A percentile compares a stretch with the other conserved stretches of the same genome.
Conservation (phyloP, 2,888 invertebrate species). For the Phymatocera aterrima region DNA sequence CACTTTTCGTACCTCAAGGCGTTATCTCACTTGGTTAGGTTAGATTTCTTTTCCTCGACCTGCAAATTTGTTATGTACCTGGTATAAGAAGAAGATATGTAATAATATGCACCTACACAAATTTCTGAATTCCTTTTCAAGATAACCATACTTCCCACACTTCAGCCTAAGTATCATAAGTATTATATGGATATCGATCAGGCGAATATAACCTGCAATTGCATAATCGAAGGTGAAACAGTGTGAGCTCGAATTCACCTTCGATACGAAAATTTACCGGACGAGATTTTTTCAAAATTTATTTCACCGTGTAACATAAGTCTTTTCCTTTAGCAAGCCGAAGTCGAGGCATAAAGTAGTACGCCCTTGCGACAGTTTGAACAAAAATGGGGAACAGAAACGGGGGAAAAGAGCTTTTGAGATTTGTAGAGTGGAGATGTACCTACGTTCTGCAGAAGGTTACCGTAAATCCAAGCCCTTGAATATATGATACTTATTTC, state of each 20-base stretch:
- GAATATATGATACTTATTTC: conserved; percentile 1
- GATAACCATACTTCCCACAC: too few relatives aligned
- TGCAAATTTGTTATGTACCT: neutral
- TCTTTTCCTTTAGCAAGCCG: neutral
- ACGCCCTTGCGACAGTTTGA: neutral
- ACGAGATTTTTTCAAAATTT: neutral
- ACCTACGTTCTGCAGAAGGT: neutral
- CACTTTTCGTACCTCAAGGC: conserved; percentile 15
- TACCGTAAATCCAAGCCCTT: neutral
- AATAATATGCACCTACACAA: too few relatives aligned
- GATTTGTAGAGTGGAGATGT: neutral
- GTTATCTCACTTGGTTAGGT: conserved; percentile 35
- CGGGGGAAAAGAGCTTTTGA: neutral
- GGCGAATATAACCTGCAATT: too few relatives aligned
- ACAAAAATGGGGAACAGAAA: neutral
- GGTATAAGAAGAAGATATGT: too few relatives aligned
- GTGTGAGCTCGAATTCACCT: too few relatives aligned
- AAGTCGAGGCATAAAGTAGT: neutral
- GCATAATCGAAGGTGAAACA: too few relatives aligned
- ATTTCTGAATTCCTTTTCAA: too few relatives aligned
- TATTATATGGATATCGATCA: too few relatives aligned
- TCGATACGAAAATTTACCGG: too few relatives aligned
- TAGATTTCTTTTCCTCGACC: neutral
- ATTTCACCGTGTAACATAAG: neutral
- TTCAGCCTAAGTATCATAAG: too few relatives aligned